Conservation (phyloP, 2,113 vertebrate genomes). For the Sceloporus tristichus region DNA sequence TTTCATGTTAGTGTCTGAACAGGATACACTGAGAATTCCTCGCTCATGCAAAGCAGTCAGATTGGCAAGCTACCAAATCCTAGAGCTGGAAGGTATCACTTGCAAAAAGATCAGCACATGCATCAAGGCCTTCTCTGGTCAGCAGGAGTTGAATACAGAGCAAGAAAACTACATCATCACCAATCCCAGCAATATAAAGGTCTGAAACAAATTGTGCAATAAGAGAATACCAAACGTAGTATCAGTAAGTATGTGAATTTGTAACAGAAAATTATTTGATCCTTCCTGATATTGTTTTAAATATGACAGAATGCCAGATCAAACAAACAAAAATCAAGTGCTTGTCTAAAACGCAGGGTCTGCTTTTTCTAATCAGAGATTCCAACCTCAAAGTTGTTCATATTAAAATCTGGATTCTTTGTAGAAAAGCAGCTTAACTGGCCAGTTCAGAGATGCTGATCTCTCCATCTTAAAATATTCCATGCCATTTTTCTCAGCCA, state of each 20-base stretch:
- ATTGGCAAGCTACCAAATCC: too few species aligned
- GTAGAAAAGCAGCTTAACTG: neutral
- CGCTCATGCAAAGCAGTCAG: neutral
- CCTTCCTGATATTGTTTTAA: conserved; percentile 46
- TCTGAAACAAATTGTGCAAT: neutral
- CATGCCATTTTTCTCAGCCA: neutral
- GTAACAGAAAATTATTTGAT: conserved; percentile 5
- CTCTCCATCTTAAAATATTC: neutral
- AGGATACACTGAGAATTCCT: neutral
- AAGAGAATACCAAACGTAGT: neutral
- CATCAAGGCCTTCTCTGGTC: neutral
- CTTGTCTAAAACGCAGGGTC: conserved; percentile 54
- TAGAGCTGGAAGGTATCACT: too few species aligned
- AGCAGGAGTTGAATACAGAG: rapidly evolving
- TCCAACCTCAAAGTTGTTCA: neutral
- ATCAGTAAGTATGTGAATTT: conserved; percentile 33
- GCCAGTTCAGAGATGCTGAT: neutral
- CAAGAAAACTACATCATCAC: conserved; percentile 7
- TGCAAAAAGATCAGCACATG: neutral
- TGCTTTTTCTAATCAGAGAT: neutral
- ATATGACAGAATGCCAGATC: conserved; percentile 47
- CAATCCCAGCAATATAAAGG: neutral
- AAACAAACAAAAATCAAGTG: conserved; percentile 42
- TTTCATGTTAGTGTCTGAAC: neutral
- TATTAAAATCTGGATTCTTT: neutral